Base-by-base conservation (phyloP, 2,797 vertebrate species). In the Eulemur coronatus region DNA sequence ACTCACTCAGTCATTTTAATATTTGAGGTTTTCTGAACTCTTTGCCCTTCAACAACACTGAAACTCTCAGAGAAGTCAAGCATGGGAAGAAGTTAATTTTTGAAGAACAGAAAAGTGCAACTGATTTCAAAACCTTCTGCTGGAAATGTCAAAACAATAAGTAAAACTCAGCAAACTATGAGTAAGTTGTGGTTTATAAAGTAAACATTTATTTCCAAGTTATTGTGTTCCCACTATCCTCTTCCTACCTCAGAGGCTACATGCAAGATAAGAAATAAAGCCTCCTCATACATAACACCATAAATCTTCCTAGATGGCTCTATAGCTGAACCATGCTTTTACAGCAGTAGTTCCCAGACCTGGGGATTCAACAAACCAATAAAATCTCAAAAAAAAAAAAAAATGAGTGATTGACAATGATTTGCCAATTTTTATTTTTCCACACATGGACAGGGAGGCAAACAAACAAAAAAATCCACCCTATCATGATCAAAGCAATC, bases 11-110 rank as follows among this genome's bases (percentile, higher is more conserved):
- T 81, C 43, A 82, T 63, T 82, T 67, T 38, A 50, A 14, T 78
- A 85, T 81, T 82, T 82, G 30, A 90, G 18, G 12, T 70, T 82
- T 92, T 94, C 73, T 93, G 43, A 93, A 72, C 24, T 93, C 55
- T 84, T 89, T 89, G 35, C 38, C 35, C 15, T 72, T 82, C 14
- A 81, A 82, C 8, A 92, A n/a, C 28, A 84, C 22, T 57, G 33
- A 55, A 84, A 80, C 22, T 69, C 48, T 69, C 28, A 65, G 79
- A 94, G n/a, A 92, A 79, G 38, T 84, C 38, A 92, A 11, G 8
- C 14, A 73, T 78, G 30, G 20, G 26, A 72, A 59, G 59, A 84
- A 89, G 61, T 35, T 57, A 75, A 30, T 9, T 76, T 69, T 65
- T 57, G 30, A 81, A 86, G 81, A 80, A 46, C 15, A 82, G 65